Evolutionary conservation across 2,797 vertebrate genomes (phyloP).

Genomic region (Philypnodon macrostomus): DNA sequence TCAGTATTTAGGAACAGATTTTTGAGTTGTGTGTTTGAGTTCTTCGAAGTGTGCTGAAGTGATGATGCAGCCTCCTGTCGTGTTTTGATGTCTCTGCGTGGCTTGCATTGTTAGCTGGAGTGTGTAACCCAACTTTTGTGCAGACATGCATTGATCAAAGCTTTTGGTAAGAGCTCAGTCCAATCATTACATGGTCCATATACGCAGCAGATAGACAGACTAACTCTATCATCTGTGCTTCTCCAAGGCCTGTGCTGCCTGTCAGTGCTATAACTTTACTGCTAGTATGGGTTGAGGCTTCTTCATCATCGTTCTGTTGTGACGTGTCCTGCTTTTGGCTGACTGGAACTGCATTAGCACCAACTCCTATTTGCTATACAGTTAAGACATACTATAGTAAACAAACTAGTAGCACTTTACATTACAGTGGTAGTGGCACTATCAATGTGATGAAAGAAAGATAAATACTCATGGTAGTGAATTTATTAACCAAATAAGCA

Average conservation of each 20-base stretch:
- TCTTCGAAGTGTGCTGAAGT: conserved; percentile 12
- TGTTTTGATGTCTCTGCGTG: conserved; percentile 23
- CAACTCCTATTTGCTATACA: not conserved
- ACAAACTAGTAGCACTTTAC: not conserved
- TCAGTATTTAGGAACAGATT: not conserved
- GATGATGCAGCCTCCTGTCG: not conserved
- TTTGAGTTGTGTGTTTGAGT: conserved; percentile 6
- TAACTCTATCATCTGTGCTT: too few species aligned
- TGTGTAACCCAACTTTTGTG: conserved; percentile 6
- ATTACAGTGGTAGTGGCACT: too few species aligned
- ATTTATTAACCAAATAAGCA: too few species aligned
- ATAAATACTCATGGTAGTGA: too few species aligned
- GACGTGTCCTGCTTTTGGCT: conserved; percentile 20
- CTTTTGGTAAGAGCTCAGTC: conserved; percentile 13
- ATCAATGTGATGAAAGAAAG: too few species aligned
- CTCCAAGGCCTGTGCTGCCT: not conserved
- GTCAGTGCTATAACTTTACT: too few species aligned
- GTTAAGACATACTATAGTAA: not conserved
- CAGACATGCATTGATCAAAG: conserved; percentile 28
- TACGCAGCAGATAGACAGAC: not conserved
- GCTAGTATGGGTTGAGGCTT: not conserved
- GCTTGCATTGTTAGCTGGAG: conserved; percentile 8
- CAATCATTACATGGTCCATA: conserved; percentile 14
- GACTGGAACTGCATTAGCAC: not conserved
- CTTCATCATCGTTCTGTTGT: conserved; percentile 14